Percentiles rank a stretch among this genome's conserved stretches.
These are phyloP conservation scores for Gasterosteus aculeatus DNA, from an alignment of 2,113 vertebrate genomes.

Conservation along the genomic window DNA sequence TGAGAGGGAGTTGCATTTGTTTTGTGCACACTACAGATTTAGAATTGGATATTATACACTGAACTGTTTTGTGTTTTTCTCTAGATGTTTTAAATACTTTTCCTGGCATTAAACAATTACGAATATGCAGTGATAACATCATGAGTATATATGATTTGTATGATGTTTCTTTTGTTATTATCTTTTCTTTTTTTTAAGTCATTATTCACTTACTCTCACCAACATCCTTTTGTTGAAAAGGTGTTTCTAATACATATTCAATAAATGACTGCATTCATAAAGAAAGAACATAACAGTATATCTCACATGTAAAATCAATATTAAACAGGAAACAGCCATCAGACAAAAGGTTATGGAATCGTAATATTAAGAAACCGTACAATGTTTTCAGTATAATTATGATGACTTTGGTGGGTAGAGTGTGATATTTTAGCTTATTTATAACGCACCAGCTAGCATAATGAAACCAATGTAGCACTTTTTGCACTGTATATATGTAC, in stretches of 20 bases:
- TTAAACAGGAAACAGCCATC: constrained; percentile 66
- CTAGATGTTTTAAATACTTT: constrained; percentile 29
- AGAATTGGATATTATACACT: constrained; percentile 51
- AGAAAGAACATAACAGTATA: constrained; percentile 10
- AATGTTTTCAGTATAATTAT: constrained; percentile 54
- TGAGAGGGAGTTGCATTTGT: constrained; percentile 23
- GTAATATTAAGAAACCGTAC: constrained; percentile 57
- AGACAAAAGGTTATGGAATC: constrained; percentile 38
- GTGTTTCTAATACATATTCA: constrained; percentile 24
- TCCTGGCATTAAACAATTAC: constrained; percentile 32
- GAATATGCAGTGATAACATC: constrained; percentile 54
- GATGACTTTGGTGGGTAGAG: constrained; percentile 53
- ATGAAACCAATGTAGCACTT: constrained; percentile 76
- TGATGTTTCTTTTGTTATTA: constrained; percentile 36
- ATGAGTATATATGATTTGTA: constrained; percentile 53
- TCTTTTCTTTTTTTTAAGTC: constrained; percentile 32
- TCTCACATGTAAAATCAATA: constrained; percentile 51
- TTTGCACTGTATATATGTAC: constrained; percentile 78
- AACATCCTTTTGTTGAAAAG: constrained; percentile 15
- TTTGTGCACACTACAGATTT: constrained; percentile 16
- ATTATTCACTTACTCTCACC: constrained; percentile 17
- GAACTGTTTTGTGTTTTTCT: constrained; percentile 42
- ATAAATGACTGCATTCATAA: constrained; percentile 21
- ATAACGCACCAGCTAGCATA: constrained; percentile 74
- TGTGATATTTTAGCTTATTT: constrained; percentile 73